Evolutionary conservation across 1,140 invertebrate species (phyloP).

Genomic region (Cryptotermes secundus): DNA sequence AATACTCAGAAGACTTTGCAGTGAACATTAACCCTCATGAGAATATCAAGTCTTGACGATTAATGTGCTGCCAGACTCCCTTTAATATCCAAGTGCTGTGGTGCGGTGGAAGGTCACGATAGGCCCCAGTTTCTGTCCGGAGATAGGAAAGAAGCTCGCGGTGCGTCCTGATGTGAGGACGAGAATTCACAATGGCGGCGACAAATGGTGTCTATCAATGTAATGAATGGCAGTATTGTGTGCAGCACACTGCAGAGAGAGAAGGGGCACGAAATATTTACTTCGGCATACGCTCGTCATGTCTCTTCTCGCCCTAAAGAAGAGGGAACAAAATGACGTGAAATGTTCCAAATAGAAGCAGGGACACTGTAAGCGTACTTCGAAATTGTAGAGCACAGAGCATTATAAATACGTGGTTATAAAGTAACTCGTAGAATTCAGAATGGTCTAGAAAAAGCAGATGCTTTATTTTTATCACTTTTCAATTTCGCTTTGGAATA

Average conservation of each 20-base stretch:
- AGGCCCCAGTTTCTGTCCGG: background rate
- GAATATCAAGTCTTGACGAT: too few species aligned
- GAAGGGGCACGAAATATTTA: background rate
- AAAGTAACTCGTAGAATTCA: too few species aligned
- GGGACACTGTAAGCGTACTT: background rate
- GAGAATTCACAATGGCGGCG: slow-evolving; percentile 1
- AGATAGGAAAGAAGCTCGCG: background rate
- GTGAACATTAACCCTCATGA: too few species aligned
- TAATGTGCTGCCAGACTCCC: background rate
- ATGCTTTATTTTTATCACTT: too few species aligned
- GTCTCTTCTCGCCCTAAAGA: background rate
- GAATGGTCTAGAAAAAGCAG: too few species aligned
- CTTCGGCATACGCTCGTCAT: background rate
- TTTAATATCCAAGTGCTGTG: background rate
- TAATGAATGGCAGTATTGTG: slow-evolving; percentile 16
- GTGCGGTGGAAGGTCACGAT: background rate
- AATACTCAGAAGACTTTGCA: too few species aligned
- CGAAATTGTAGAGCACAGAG: too few species aligned
- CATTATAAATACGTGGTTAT: too few species aligned
- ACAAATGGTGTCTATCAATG: slow-evolving; percentile 7
- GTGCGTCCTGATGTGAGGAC: background rate
- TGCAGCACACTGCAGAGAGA: background rate
- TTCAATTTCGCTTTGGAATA: too few species aligned
- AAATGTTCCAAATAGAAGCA: background rate
- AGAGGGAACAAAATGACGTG: background rate